Evolutionary conservation across 2,888 invertebrate species (phyloP), one percentile per base, ranked within the genome.

Genomic region (Lamellibrachia satsuma): DNA sequence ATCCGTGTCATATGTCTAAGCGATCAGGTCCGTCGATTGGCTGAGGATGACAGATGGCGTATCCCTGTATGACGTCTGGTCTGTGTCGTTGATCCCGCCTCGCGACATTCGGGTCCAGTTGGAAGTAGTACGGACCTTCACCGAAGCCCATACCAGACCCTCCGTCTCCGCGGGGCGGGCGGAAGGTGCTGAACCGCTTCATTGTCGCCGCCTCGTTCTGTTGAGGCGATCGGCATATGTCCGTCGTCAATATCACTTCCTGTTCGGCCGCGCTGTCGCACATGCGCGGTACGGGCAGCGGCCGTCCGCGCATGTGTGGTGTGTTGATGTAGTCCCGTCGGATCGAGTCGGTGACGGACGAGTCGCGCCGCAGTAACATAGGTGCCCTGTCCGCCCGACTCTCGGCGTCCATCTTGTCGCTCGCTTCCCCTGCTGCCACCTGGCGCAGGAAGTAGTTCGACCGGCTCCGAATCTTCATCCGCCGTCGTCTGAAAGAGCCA

Each of bases 391-490:
- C 75, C 22, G 75, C 75, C 75, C 75, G 75, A 2, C 75, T n/a
- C 4, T 75, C 75, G 75, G 22, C 75, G 75, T 75, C 75, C 75
- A 75, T 15, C 75, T 75, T 75, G 75, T 93, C 92, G 11, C 90
- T 91, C 39, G 75, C 91, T 6, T 91, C 91, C 7, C 52, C 92
- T 9, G 93, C 92, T 11, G 90, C n/a, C 27, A 93, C 92, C 52
- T 93, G 93, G 90, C 92, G 93, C 90, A 94, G 92, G 55, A 93
- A 52, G 92, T 94, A 94, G 92, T 94, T 94, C 52, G 94, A 94
- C 22, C 94, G 93, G 90, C 94, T 94, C 39, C 94, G 93, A 2
- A 94, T 92, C 91, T 93, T 93, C 92, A 93, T 52, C 52, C 92
- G 92, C 6, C 94, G 92, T 7, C 94, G 92, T 91, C 94, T 94